These are phyloP conservation scores for Neotoma lepida DNA, from an alignment of 2,113 vertebrate genomes.

Conservation along the genomic window DNA sequence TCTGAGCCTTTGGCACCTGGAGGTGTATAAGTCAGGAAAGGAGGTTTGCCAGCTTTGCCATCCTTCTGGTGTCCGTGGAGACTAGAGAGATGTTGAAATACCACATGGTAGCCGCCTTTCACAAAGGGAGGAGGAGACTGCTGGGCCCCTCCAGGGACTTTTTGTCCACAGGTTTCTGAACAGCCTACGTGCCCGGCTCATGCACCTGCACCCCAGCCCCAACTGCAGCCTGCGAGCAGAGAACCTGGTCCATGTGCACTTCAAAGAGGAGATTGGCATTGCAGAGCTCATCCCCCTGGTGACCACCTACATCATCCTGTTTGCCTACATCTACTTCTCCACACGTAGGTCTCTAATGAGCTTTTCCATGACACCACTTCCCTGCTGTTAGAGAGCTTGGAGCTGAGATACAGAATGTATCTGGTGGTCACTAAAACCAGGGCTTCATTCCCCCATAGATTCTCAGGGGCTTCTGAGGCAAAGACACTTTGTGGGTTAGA, in stretches of 20 bases:
- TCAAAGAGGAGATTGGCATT: conserved; percentile 97
- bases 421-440: not conserved
- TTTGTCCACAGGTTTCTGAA: conserved; percentile 89
- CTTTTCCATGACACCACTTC: not conserved
- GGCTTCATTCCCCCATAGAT: not conserved
- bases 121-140: accelerated
- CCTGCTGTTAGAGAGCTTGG: not conserved
- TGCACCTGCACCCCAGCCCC: conserved; percentile 93
- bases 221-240: conserved; percentile 95
- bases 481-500: not conserved
- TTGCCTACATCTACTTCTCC: conserved; percentile 99
- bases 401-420: not conserved
- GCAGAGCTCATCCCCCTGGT: conserved; percentile 97
- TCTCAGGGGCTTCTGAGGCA: not conserved
- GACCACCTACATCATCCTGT: conserved; percentile 99
- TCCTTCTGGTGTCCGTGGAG: not conserved
- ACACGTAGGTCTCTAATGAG: conserved; percentile 88
- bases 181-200: conserved; percentile 93
- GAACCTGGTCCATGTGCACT: conserved; percentile 95
- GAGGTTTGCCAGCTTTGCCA: not conserved
- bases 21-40: not conserved
- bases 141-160: not conserved
- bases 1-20: not conserved
- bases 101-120: accelerated
- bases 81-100: accelerated